Percentiles rank a stretch among this genome's conserved stretches.
Evolutionary conservation across 2,797 vertebrate species (phyloP).

Genomic region (Diglossa cyanea): DNA sequence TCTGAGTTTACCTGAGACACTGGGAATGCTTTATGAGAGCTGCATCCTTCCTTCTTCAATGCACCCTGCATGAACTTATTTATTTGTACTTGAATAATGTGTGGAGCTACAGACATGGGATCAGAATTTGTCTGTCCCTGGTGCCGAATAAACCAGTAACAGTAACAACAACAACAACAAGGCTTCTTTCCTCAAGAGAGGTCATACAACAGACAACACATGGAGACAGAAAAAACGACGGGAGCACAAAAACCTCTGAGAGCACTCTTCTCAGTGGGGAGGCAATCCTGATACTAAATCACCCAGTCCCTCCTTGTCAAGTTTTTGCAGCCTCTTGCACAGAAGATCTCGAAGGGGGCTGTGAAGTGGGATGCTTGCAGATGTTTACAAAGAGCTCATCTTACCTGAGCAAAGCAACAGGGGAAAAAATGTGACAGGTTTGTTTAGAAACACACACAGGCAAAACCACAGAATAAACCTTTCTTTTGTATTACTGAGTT

Average conservation of each 20-base stretch:
- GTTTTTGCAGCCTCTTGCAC: not conserved
- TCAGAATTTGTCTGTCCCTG: not conserved
- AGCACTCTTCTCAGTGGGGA: not conserved
- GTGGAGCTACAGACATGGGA: not conserved
- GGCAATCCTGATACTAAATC: not conserved
- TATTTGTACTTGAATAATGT: not conserved
- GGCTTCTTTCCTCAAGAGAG: not conserved
- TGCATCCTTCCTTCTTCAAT: not conserved
- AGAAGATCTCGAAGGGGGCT: not conserved
- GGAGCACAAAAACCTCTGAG: not conserved
- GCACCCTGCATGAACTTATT: not conserved
- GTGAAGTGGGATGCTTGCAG: not conserved
- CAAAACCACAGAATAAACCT: not conserved
- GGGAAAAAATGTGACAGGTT: not conserved
- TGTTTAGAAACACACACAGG: not conserved
- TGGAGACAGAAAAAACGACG: not conserved
- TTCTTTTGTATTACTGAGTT: not conserved
- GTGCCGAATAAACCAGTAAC: not conserved
- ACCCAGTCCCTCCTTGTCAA: not conserved
- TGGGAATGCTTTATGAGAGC: not conserved
- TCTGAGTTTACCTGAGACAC: not conserved
- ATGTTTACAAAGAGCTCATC: not conserved
- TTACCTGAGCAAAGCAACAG: not conserved
- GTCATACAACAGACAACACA: not conserved
- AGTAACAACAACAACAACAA: not conserved